Conservation (phyloP, 2,113 vertebrate genomes). For the Lichenostomus cassidix region DNA sequence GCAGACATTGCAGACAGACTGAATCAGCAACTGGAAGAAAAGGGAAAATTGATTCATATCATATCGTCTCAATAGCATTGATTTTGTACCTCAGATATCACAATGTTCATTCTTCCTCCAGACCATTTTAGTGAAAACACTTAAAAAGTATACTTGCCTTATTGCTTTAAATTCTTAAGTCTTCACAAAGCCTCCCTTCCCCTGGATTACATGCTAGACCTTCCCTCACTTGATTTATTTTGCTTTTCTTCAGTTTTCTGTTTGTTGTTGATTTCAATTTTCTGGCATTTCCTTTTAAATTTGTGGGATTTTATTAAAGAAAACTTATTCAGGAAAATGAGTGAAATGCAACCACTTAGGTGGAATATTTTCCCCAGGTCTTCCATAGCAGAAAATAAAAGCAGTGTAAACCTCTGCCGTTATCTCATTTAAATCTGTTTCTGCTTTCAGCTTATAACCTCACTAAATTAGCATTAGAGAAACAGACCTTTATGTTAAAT, state of each 20-base stretch:
- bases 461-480: conserved; percentile 58
- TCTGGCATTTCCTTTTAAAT: conserved; percentile 19
- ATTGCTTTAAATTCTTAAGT: not conserved
- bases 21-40: not conserved
- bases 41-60: not conserved
- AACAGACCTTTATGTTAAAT: conserved; percentile 55
- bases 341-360: conserved; percentile 7
- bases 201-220: not conserved
- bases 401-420: conserved; percentile 1
- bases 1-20: not conserved
- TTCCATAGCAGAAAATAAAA: conserved; percentile 48
- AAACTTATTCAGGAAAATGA: conserved; percentile 8
- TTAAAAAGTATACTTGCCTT: not conserved
- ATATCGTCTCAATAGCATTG: not conserved
- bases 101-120: not conserved
- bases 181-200: not conserved
- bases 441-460: conserved; percentile 52
- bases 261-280: not conserved
- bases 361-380: not conserved
- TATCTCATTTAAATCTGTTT: conserved; percentile 63
- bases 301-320: not conserved
- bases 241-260: not conserved
- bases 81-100: not conserved
- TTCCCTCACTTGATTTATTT: not conserved
- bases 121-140: not conserved